phyloP scores from a whole-genome alignment of 2,113 vertebrate genomes.

The Acrocephalus arundinaceus region DNA sequence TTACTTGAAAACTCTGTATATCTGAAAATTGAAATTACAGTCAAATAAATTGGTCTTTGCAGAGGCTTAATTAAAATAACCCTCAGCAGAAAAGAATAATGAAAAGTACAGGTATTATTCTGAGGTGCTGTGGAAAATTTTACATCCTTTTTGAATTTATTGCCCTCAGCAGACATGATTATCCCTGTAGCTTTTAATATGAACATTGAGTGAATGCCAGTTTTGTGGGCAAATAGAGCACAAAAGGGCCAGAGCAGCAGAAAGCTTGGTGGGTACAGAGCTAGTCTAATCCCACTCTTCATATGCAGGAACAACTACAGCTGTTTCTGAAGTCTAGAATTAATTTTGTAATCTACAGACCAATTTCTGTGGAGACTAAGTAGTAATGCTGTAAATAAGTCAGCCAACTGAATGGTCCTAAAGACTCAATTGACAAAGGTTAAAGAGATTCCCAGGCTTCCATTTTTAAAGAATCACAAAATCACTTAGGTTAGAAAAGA shows the following conservation, averaged over 20 bases:
- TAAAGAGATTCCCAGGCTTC: background rate
- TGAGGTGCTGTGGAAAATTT: background rate
- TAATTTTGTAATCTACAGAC: background rate
- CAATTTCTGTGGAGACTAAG: background rate
- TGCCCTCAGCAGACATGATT: background rate
- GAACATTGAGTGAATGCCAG: background rate
- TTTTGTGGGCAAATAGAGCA: background rate
- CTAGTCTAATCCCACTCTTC: background rate
- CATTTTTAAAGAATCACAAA: background rate
- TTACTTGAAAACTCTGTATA: background rate
- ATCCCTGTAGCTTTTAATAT: background rate
- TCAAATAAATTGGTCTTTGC: background rate
- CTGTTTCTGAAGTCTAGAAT: background rate
- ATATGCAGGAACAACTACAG: background rate
- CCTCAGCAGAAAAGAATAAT: background rate
- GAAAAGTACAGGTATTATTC: background rate
- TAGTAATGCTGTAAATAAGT: background rate
- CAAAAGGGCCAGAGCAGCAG: background rate
- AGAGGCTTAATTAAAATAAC: background rate
- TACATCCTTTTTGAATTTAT: background rate
- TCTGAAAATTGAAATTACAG: background rate
- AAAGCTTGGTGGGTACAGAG: background rate
- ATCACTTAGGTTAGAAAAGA: background rate
- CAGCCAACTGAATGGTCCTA: background rate
- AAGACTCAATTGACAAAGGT: background rate